A percentile compares a stretch with the other conserved stretches of the same genome.
Evolutionary conservation across 2,888 invertebrate species (phyloP).

Genomic region (Drosophila niveifrons): DNA sequence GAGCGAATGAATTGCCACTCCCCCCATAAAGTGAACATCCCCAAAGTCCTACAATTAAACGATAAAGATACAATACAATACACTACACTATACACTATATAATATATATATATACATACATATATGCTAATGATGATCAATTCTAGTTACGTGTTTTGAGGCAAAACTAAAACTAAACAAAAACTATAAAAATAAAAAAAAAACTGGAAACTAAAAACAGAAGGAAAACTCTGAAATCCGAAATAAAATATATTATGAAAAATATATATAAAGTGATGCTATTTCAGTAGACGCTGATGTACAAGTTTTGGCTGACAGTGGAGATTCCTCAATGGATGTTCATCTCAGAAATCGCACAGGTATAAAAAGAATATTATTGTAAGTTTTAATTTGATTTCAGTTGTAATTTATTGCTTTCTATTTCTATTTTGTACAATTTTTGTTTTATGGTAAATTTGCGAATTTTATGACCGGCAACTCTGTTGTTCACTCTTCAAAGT

Average conservation of each 20-base stretch:
- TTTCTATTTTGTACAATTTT: not conserved
- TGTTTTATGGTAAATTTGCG: not conserved
- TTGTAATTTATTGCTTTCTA: too few species aligned
- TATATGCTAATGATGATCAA: constrained; percentile 65
- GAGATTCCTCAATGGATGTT: too few species aligned
- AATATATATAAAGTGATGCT: too few species aligned
- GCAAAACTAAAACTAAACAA: constrained; percentile 39
- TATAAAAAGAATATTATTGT: too few species aligned
- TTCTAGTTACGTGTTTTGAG: constrained; percentile 61
- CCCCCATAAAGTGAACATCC: not conserved
- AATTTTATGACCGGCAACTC: constrained; percentile 3
- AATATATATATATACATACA: constrained; percentile 24
- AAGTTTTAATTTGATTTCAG: too few species aligned
- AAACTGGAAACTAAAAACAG: constrained; percentile 17
- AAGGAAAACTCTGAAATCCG: constrained; percentile 34
- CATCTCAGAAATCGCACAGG: too few species aligned
- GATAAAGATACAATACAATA: constrained; percentile 6
- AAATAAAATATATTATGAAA: constrained; percentile 39
- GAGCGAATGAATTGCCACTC: not conserved
- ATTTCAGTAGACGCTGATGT: too few species aligned
- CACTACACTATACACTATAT: constrained; percentile 35
- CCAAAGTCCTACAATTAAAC: constrained; percentile 17
- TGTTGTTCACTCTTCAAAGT: constrained; percentile 35
- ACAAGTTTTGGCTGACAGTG: too few species aligned
- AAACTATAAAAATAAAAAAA: constrained; percentile 6